These are phyloP conservation scores for rat (Rattus norvegicus) DNA, from an alignment of 2,113 vertebrate genomes.

Conservation along the genomic window GRCr8 NC_086019.1:148301501-148302000, in stretches of 20 bases:
- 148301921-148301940: not conserved
- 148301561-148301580: no score
- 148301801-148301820: not conserved
- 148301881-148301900: not conserved
- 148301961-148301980: not conserved
- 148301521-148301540: no score
- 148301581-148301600: no score
- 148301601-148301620: no score
- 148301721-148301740: no score
- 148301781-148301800: no score
- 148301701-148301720: no score
- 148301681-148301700: not conserved
- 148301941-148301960: not conserved
- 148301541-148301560: no score
- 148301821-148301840: not conserved
- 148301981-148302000: not conserved
- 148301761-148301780: no score
- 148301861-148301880: not conserved
- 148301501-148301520: no score
- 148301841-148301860: not conserved
- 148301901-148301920: not conserved
- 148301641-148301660: no score
- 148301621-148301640: no score
- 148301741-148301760: not conserved
- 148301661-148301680: not conserved